A percentile compares a stretch with the other conserved stretches of the same genome.
phyloP scores from a whole-genome alignment of 2,888 invertebrate species.

The Anarsia innoxiella region DNA sequence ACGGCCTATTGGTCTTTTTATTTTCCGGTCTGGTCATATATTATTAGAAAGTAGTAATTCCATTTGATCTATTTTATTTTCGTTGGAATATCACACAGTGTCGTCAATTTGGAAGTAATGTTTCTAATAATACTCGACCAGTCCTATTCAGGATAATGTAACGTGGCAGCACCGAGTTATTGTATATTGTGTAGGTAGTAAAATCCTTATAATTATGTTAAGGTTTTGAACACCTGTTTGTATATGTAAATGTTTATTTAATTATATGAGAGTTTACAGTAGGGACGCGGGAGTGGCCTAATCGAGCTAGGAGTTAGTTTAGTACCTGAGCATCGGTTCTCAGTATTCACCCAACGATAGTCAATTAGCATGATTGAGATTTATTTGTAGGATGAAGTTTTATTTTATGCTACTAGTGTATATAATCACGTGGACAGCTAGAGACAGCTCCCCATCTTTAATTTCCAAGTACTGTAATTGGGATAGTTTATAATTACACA shows the following conservation, averaged over 20 bases:
- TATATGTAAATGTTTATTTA: slow-evolving; percentile 71
- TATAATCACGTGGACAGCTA: slow-evolving; percentile 43
- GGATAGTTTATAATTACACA: slow-evolving; percentile 43
- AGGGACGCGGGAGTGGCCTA: slow-evolving; percentile 47
- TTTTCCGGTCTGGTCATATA: too few relatives aligned
- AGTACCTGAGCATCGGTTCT: slow-evolving; percentile 58
- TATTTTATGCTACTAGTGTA: slow-evolving; percentile 47
- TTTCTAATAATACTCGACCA: too few relatives aligned
- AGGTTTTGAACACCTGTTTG: slow-evolving; percentile 67
- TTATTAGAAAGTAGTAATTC: too few relatives aligned
- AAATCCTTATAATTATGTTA: slow-evolving; percentile 53
- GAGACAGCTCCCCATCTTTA: slow-evolving; percentile 31
- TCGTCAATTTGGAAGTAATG: too few relatives aligned
- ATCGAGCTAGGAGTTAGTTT: slow-evolving; percentile 38
- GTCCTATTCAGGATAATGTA: too few relatives aligned
- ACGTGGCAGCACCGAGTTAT: slow-evolving; percentile 43
- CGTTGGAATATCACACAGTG: too few relatives aligned
- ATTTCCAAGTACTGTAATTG: slow-evolving; percentile 39
- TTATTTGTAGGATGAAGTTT: slow-evolving; percentile 59
- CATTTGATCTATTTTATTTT: too few relatives aligned
- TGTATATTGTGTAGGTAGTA: slow-evolving; percentile 63
- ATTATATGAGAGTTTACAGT: slow-evolving; percentile 49
- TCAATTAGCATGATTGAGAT: slow-evolving; percentile 71
- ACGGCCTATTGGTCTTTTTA: too few relatives aligned
- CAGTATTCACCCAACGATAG: slow-evolving; percentile 74